phyloP scores from a whole-genome alignment of 2,888 invertebrate genomes.

The Atrina japonica region DNA sequence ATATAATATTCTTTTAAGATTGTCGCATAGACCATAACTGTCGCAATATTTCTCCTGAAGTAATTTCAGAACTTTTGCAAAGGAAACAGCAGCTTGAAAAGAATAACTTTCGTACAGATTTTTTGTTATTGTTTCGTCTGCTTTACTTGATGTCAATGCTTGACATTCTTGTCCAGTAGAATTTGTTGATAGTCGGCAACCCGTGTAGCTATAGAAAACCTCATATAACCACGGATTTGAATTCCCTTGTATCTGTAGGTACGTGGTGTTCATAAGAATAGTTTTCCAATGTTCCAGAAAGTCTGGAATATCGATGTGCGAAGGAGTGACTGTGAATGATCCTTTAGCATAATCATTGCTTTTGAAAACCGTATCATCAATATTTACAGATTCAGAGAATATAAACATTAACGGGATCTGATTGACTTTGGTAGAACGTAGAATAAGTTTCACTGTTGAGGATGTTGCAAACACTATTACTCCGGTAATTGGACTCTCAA shows the following conservation, averaged over 20 bases:
- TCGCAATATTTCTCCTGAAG: constrained; percentile 10
- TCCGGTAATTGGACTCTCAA: constrained; percentile 28
- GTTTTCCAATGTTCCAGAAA: constrained; percentile 38
- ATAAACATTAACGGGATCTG: constrained; percentile 9
- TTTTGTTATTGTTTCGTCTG: neutral
- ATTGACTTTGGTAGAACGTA: neutral
- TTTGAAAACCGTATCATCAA: constrained; percentile 4
- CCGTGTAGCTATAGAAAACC: neutral
- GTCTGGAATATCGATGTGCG: constrained; percentile 6
- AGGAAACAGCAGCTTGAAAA: constrained; percentile 42
- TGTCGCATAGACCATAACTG: constrained; percentile 3
- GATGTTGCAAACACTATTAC: constrained; percentile 21
- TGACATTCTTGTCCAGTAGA: constrained; percentile 10
- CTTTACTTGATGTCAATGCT: neutral
- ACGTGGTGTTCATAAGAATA: constrained; percentile 23
- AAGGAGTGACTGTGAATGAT: constrained; percentile 8
- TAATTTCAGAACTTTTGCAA: constrained; percentile 34
- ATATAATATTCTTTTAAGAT: too few species aligned
- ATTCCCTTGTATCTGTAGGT: constrained; percentile 6
- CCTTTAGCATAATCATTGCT: constrained; percentile 6
- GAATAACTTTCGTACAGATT: constrained; percentile 44
- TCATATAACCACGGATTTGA: constrained; percentile 40
- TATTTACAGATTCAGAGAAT: constrained; percentile 19
- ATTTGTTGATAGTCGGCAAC: constrained; percentile 14
- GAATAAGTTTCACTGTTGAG: neutral